These are phyloP conservation scores for Scrobipalpa costella DNA, from an alignment of 2,888 invertebrate species.

Conservation along the genomic window DNA sequence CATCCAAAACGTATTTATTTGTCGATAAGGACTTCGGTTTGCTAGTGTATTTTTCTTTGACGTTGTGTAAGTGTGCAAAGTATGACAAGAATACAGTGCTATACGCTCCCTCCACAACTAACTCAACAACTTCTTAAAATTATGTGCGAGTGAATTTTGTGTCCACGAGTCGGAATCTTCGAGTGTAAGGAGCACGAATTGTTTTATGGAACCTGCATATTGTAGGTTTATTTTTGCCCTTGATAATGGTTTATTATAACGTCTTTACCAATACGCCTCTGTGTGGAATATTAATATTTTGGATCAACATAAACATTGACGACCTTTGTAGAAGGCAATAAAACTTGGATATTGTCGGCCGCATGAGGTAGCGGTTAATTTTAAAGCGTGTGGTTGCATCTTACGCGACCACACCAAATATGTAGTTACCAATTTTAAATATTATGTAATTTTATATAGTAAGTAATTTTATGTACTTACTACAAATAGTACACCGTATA, in stretches of 20 bases:
- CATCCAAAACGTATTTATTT: slow-evolving; percentile 54
- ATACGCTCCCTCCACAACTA: slow-evolving; percentile 57
- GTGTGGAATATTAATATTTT: slow-evolving; percentile 30
- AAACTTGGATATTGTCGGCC: slow-evolving; percentile 27
- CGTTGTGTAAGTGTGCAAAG: slow-evolving; percentile 70
- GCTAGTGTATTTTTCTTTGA: slow-evolving; percentile 70
- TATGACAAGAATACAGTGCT: slow-evolving; percentile 60
- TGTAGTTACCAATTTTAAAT: slow-evolving; percentile 22
- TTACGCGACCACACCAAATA: background rate
- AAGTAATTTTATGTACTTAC: slow-evolving; percentile 11
- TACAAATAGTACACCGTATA: slow-evolving; percentile 11
- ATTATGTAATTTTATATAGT: slow-evolving; percentile 19
- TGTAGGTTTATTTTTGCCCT: slow-evolving; percentile 62
- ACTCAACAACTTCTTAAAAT: slow-evolving; percentile 48
- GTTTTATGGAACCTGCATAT: slow-evolving; percentile 70
- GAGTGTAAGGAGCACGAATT: slow-evolving; percentile 64
- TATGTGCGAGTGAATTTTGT: slow-evolving; percentile 68
- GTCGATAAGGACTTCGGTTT: slow-evolving; percentile 68
- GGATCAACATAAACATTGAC: slow-evolving; percentile 28
- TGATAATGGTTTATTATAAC: slow-evolving; percentile 41
- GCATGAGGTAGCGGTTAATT: slow-evolving; percentile 18
- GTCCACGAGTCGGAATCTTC: slow-evolving; percentile 58
- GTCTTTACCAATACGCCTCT: slow-evolving; percentile 24
- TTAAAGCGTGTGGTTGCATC: slow-evolving; percentile 19
- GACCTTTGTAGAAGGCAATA: slow-evolving; percentile 31